phyloP scores from a whole-genome alignment of 2,888 invertebrate species.

The Synanthedon vespiformis region DNA sequence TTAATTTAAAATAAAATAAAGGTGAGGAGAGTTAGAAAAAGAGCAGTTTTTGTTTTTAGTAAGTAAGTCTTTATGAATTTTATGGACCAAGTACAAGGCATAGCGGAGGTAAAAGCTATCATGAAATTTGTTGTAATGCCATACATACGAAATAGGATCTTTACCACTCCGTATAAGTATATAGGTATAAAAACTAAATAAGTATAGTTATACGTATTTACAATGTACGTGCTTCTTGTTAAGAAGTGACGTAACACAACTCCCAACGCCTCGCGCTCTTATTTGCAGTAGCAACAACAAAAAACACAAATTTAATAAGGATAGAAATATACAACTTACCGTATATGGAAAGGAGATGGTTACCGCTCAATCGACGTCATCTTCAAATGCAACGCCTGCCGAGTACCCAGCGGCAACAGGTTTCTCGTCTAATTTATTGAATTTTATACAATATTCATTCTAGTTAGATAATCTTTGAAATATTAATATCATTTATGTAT shows the following conservation, averaged over 20 bases:
- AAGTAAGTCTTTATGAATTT: too few species aligned
- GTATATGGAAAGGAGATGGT: conserved; percentile 57
- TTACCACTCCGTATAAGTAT: conserved; percentile 4
- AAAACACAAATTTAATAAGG: conserved; percentile 40
- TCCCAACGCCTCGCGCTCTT: conserved; percentile 36
- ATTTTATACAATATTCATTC: too few species aligned
- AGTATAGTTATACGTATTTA: conserved; percentile 6
- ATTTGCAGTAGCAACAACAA: conserved; percentile 41
- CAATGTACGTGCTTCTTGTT: conserved; percentile 40
- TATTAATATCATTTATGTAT: too few species aligned
- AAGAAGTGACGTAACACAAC: conserved; percentile 52
- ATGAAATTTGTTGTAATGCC: conserved; percentile 5
- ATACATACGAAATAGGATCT: conserved; percentile 10
- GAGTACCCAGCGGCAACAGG: conserved; percentile 49
- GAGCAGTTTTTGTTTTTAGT: too few species aligned
- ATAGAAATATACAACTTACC: conserved; percentile 47
- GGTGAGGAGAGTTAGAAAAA: too few species aligned
- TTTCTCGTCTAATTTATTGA: conserved; percentile 18
- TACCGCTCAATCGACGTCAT: conserved; percentile 47
- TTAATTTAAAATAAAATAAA: too few species aligned
- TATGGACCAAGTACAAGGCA: too few species aligned
- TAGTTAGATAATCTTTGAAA: too few species aligned
- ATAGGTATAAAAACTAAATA: conserved; percentile 5
- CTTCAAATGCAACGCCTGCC: conserved; percentile 49
- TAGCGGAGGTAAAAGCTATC: not conserved